phyloP scores from a whole-genome alignment of 1,140 invertebrate genomes.

The Saccostrea echinata region DNA sequence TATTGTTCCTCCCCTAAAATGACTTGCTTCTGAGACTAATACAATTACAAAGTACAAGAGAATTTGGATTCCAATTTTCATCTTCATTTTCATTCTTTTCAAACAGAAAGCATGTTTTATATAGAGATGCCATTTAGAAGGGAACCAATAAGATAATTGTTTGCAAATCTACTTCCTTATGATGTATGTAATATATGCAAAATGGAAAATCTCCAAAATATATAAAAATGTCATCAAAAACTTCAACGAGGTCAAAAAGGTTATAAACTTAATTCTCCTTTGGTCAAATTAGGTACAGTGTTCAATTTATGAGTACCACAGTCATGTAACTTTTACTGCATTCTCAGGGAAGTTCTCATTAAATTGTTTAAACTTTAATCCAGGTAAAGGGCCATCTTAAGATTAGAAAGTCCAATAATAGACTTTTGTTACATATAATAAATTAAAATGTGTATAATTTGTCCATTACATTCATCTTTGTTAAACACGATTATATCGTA shows the following conservation, averaged over 20 bases:
- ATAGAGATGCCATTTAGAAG: not conserved
- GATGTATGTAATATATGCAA: not conserved
- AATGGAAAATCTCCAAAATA: not conserved
- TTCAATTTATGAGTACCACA: too few relatives aligned
- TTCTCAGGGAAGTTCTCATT: not conserved
- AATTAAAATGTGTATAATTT: too few relatives aligned
- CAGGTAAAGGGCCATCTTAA: not conserved
- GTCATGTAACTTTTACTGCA: not conserved
- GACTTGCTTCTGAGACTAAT: not conserved
- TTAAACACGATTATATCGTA: too few relatives aligned
- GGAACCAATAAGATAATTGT: not conserved
- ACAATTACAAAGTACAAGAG: not conserved
- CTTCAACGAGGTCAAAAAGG: not conserved
- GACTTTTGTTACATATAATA: too few relatives aligned
- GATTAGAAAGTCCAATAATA: not conserved
- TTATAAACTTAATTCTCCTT: too few relatives aligned
- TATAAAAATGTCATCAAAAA: not conserved
- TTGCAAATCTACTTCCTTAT: not conserved
- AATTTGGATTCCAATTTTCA: not conserved
- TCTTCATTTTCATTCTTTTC: not conserved
- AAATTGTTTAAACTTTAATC: not conserved
- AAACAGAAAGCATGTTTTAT: not conserved
- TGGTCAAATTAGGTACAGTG: too few relatives aligned
- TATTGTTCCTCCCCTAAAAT: slow-evolving; percentile 14
- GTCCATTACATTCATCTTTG: too few relatives aligned